Base-by-base conservation (phyloP, 1,140 invertebrate genomes). In the Drosophila leontia region DNA sequence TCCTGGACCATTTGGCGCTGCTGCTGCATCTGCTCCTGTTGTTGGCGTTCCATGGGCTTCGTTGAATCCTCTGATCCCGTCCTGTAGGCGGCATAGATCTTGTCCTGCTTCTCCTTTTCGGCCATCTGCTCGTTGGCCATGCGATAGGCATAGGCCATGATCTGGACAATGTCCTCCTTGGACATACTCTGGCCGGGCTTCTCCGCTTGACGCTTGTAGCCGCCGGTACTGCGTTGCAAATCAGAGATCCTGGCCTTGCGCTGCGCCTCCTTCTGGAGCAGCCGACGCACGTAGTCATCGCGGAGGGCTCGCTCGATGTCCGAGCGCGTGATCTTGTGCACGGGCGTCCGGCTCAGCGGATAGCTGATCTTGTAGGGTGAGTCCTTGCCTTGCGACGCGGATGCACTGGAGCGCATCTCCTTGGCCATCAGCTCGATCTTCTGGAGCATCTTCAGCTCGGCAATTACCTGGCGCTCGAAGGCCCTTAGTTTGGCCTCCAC, bases 71-170 rank as follows among this genome's bases (percentile, higher is more conserved):
- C 57, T 1, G 51, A 17, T 3, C n/a, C 50, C 4, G 62, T 45
- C 8, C 55, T 75, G 32, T 65, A 82, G 7, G 83, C 83, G 1
- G 75, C 59, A 29, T 87, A 87, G 7, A 59, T 29, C 48, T 80
- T 82, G 5, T 87, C 60, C 37, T 82, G 42, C 34, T 69, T 71
- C 4, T 17, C 29, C 48, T 72, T 64, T 0, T 68, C 51, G 0
- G 7, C 56, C 69, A 62, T 65, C 63, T 78, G 75, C 7, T 75
- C 80, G 47, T 32, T 79, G 37, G 84, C 91, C 87, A 83, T 74
- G 26, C 91, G 91, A 41, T 91, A 92, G 17, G 91, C 91, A 32
- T 91, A 92, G 29, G 82, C 76, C 87, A 92, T 83, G 13, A 92
- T 75, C 35, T 90, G 77, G 35, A 86, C 32, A 7, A 92, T 86